Base-by-base conservation (phyloP, 1,140 invertebrate genomes). In the Hirudo medicinalis region DNA sequence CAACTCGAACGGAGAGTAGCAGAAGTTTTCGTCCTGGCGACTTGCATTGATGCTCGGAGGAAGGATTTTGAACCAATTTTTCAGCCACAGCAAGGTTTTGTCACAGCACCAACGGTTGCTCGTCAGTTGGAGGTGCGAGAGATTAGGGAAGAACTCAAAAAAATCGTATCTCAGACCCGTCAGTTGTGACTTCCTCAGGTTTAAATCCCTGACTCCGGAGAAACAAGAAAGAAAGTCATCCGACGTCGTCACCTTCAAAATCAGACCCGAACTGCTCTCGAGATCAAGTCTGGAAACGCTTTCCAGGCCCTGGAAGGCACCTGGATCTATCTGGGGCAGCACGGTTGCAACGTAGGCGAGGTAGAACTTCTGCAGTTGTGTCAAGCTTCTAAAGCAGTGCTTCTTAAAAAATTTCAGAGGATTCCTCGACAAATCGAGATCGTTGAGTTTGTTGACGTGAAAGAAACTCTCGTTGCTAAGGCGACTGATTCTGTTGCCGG, bases 391-490 rank as follows among this genome's bases (percentile, higher is more conserved):
- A 69, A 91, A 86, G 25, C 86, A 85, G 76, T 87, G 87, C 32
- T 85, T 84, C 2, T 86, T 83, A 57, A 91, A 81, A 71, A 82
- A 79, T 78, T 86, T 85, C 73, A 91, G 82, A 11, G 88, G 88
- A 82, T 91, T 91, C 77, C 87, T 84, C 8, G 89, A 90, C 74
- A 91, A 79, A 82, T 90, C 89, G 67, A 92, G 83, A 71, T 86
- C 85, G 76, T 79, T 71, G 13, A 85, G 76, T 66, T 73, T 76
- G 6, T 72, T 73, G 25, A 81, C 72, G 53, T 78, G 77, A 29
- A 72, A 49, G 71, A 84, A 83, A 17, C 78, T 75, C n/a, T 75
- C 72, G 25, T 75, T 67, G 22, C 76, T 75, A 27, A 85, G 74
- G 49, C 76, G 75, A 60, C 77, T 76, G 22, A 84, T 76, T 25